Evolutionary conservation across 2,113 vertebrate genomes (phyloP), one percentile per base, ranked within the genome.

Genomic region (Seriola dumerili): DNA sequence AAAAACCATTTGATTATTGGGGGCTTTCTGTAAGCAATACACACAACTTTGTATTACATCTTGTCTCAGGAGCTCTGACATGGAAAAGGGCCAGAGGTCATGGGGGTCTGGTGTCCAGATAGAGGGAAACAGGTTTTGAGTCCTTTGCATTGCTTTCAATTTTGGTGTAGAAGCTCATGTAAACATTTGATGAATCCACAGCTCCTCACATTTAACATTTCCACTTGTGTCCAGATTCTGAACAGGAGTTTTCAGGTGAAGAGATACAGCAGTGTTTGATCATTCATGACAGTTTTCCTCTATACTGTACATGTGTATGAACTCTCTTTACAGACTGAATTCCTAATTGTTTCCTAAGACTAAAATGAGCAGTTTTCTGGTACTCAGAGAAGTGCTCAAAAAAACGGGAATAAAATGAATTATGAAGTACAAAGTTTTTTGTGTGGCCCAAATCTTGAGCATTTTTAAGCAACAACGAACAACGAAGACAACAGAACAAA

Each of bases 351-450:
- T 29, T 69, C 6, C 34, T 38, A 17, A 46, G 19, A 57, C 58
- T 66, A n/a, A 78, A 58, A 52, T 70, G 14, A 78, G 58, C 14
- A 4, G 3, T 29, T 50, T 25, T 75, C 57, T 68, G 4, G 61
- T 32, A 50, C 29, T 16, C n/a, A 34, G 8, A 42, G 2, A 42
- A 59, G 23, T 29, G 16, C 11, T 66, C 5, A 50, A 64, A 13
- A 13, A 38, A 52, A 58, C 46, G 11, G 3, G 0, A 58, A 55
- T 55, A 11, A 8, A 61, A 38, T 91, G 42, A 85, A 86, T 85
- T 65, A 83, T 85, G 32, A 76, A 76, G 16, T 23, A 16, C 54
- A 76, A 66, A 76, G 71, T 72, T 80, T 19, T 76, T 77, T 32
- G 38, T 58, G 34, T 80, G 64, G 50, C 59, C 75, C 48, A 75